Evolutionary conservation across 2,797 vertebrate species (phyloP).

Genomic region (Pelodytes ibericus): DNA sequence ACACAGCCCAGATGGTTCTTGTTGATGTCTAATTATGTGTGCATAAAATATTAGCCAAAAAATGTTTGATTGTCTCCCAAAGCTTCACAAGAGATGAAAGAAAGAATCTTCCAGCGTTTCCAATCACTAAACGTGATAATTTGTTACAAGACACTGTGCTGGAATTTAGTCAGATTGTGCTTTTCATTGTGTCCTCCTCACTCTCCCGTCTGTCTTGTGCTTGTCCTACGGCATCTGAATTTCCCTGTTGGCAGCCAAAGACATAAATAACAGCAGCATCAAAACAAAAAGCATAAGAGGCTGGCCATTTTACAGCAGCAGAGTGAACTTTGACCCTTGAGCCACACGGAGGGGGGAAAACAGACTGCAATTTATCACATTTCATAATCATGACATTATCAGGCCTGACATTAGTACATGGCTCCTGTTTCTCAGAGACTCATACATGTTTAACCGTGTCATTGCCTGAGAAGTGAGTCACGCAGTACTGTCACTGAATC

Average conservation of each 20-base stretch:
- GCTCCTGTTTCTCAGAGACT: background rate
- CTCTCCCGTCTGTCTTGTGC: slow-evolving; percentile 17
- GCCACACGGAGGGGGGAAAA: no score
- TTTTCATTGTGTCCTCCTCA: slow-evolving; percentile 23
- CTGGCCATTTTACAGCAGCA: background rate
- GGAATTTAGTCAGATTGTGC: slow-evolving; percentile 42
- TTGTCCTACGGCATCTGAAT: slow-evolving; percentile 19
- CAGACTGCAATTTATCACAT: background rate
- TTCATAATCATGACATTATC: no score
- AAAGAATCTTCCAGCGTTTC: slow-evolving; percentile 33
- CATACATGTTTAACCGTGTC: background rate
- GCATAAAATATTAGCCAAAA: slow-evolving; percentile 54
- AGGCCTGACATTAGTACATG: no score
- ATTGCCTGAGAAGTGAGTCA: no score
- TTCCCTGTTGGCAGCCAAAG: background rate
- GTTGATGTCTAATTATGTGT: slow-evolving; percentile 54
- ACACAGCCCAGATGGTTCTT: slow-evolving; percentile 47
- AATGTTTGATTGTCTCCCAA: slow-evolving; percentile 53
- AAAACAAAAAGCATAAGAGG: slow-evolving; percentile 17
- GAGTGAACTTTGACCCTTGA: slow-evolving; percentile 22
- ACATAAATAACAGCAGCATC: background rate
- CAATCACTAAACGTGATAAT: slow-evolving; percentile 48
- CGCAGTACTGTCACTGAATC: no score
- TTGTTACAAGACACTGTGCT: slow-evolving; percentile 38
- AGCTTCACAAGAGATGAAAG: slow-evolving; percentile 48